Evolutionary conservation across 2,888 invertebrate genomes (phyloP).

Genomic region (Panorpa germanica): DNA sequence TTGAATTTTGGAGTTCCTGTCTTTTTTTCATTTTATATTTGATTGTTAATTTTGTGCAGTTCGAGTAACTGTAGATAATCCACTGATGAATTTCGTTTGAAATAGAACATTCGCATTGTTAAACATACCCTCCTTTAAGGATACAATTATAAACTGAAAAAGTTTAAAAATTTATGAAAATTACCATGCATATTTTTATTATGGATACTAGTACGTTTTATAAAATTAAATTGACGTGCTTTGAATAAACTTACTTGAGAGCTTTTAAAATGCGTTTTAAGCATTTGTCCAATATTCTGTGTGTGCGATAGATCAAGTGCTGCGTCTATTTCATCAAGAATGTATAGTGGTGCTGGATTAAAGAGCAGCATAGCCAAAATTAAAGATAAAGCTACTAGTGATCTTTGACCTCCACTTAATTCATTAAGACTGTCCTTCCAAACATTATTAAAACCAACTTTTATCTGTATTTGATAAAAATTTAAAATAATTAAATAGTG

Average conservation of each 20-base stretch:
- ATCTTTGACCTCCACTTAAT: conserved; percentile 91
- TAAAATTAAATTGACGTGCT: neutral
- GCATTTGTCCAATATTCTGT: conserved; percentile 94
- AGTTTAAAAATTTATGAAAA: conserved; percentile 11
- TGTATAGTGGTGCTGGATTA: conserved; percentile 95
- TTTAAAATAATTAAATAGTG: conserved; percentile 3
- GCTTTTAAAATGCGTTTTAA: conserved; percentile 72
- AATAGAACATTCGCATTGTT: conserved; percentile 96
- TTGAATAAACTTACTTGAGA: conserved; percentile 42
- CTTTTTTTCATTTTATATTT: too few species aligned
- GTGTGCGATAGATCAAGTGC: conserved; percentile 96
- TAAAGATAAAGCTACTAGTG: conserved; percentile 87
- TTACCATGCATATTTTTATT: conserved; percentile 1
- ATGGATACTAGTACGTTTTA: neutral
- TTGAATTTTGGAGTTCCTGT: too few species aligned
- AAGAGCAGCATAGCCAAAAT: conserved; percentile 92
- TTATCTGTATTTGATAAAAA: conserved; percentile 28
- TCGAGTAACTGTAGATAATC: conserved; percentile 74
- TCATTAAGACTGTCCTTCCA: conserved; percentile 96
- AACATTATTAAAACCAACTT: conserved; percentile 77
- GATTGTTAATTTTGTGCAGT: too few species aligned
- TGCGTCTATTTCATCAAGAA: conserved; percentile 97
- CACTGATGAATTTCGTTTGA: conserved; percentile 86
- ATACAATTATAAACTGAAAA: conserved; percentile 90
- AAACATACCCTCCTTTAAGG: conserved; percentile 98